phyloP scores from a whole-genome alignment of 2,113 vertebrate species.

The Alethe castanea region DNA sequence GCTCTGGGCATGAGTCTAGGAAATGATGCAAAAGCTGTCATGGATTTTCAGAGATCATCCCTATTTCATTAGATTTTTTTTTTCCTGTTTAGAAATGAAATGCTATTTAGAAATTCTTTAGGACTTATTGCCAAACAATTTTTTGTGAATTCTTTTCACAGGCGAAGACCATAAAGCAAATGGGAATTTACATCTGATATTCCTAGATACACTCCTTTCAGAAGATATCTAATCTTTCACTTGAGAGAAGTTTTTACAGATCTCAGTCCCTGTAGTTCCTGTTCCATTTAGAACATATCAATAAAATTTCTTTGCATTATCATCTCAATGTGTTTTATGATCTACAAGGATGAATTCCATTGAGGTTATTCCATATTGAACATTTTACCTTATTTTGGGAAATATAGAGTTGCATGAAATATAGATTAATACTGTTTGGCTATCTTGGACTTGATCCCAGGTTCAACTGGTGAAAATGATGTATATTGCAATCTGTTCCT shows the following conservation, averaged over 20 bases:
- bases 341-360: not conserved
- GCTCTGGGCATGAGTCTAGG: not conserved
- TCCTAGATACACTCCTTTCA: not conserved
- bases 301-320: conserved; percentile 32
- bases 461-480: conserved; percentile 52
- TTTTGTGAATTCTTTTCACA: not conserved
- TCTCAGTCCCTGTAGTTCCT: not conserved
- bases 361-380: not conserved
- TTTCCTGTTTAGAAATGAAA: not conserved
- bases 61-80: not conserved
- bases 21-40: not conserved
- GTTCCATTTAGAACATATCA: conserved; percentile 5
- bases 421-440: conserved; percentile 37
- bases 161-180: not conserved
- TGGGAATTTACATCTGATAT: not conserved
- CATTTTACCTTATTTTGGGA: not conserved
- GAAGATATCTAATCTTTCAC: conserved; percentile 13
- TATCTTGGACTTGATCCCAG: conserved; percentile 28
- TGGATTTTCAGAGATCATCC: not conserved
- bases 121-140: not conserved
- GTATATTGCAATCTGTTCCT: conserved; percentile 51
- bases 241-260: not conserved
- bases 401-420: not conserved
- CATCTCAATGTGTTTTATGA: conserved; percentile 2
- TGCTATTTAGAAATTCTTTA: not conserved